phyloP scores from a whole-genome alignment of 1,140 invertebrate genomes.

The Notospermus geniculatus region DNA sequence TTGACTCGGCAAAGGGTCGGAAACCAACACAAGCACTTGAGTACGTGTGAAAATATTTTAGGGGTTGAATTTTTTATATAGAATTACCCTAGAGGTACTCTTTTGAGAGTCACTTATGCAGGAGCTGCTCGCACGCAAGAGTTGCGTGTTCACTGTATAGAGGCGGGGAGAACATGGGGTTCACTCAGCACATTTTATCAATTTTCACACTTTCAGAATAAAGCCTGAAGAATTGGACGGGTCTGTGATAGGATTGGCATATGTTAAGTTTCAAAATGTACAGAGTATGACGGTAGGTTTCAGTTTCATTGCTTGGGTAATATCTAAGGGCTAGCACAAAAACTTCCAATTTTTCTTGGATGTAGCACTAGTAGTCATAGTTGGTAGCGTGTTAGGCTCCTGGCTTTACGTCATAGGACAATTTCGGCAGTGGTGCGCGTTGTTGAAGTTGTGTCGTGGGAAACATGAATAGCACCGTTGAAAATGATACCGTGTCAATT shows the following conservation, averaged over 20 bases:
- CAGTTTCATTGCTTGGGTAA: neutral
- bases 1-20: slow-evolving; percentile 86
- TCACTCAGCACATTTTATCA: neutral
- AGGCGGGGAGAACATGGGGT: no score
- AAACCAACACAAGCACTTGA: slow-evolving; percentile 83
- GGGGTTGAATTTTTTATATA: no score
- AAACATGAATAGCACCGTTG: neutral
- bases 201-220: slow-evolving; percentile 65
- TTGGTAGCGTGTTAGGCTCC: no score
- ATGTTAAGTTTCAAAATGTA: slow-evolving; percentile 98
- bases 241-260: slow-evolving; percentile 80
- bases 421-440: neutral
- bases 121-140: no score
- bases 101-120: no score
- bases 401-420: no score
- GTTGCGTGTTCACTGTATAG: no score
- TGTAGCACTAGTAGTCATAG: no score
- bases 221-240: slow-evolving; percentile 76
- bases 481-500: neutral
- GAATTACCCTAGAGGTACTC: no score
- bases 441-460: neutral
- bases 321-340: neutral
- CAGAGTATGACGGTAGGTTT: slow-evolving; percentile 77
- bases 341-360: neutral
- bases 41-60: slow-evolving; percentile 62